Evolutionary conservation across 2,113 vertebrate species (phyloP), one percentile per base, ranked within the genome.

Genomic region (Tyrannus savana): DNA sequence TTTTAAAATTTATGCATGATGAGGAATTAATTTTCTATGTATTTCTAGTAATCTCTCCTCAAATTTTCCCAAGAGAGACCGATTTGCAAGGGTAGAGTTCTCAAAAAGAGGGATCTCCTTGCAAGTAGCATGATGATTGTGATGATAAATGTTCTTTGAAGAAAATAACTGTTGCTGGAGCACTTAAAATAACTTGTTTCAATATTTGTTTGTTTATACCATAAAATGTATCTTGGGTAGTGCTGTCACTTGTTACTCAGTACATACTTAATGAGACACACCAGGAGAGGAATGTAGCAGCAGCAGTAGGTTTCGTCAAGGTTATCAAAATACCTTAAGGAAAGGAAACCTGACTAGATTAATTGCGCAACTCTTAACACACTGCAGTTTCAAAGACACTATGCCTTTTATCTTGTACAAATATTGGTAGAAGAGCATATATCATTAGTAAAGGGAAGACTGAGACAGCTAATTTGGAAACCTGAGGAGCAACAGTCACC

Each of bases 141-240:
- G 44, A 33, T 85, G 62, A 74, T 62, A 31, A 83, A 79, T 85
- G 12, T 53, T 44, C 62, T 76, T 80, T 91, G 55, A 81, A 74
- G 88, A 67, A 94, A 94, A 92, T 85, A 76, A 53, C 63, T 42
- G 49, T 84, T 95, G 96, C 73, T 92, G 56, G 73, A 92, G 72
- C 69, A 93, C 37, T 33, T 82, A 10, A 53, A 72, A 87, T 27
- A 56, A 63, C 41, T 68, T 87, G 27, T 96, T 91, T 90, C 60
- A 93, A n/a, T 81, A 58, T 41, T 78, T 1, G 1, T 87, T 39
- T 81, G 60, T 74, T 93, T 96, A 85, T 89, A 87, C 73, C 28
- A 77, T 69, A 94, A 97, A 91, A 49, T 35, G 46, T 60, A 68
- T 88, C 83, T 87, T 87, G 82, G 68, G 39, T 81, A 67, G 80